phyloP scores from a whole-genome alignment of 1,140 invertebrate species.

The Sitophilus oryzae region DNA sequence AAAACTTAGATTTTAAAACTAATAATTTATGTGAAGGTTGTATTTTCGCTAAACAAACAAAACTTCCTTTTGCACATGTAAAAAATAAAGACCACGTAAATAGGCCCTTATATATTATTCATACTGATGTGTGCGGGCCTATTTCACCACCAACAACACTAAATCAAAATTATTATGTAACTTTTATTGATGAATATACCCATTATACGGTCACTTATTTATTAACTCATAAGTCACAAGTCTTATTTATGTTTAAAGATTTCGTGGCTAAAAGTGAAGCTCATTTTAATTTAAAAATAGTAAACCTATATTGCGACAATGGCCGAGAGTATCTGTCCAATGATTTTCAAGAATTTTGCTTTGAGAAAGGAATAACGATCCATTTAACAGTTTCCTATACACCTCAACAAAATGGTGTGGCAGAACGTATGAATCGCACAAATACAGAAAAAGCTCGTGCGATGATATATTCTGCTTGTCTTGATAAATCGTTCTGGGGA shows the following conservation, averaged over 20 bases:
- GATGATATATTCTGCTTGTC: conserved; percentile 39
- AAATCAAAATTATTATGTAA: conserved; percentile 40
- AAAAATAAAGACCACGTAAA: conserved; percentile 40
- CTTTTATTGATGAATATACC: conserved; percentile 40
- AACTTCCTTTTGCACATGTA: conserved; percentile 39
- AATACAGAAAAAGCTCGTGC: conserved; percentile 44
- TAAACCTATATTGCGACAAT: conserved; percentile 16
- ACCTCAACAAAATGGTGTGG: conserved; percentile 49
- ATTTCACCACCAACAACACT: conserved; percentile 40
- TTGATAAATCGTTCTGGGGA: conserved; percentile 41
- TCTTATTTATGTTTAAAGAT: conserved; percentile 40
- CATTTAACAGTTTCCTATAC: conserved; percentile 45
- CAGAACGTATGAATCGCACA: conserved; percentile 47
- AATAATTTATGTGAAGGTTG: conserved; percentile 44
- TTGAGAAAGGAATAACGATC: conserved; percentile 45
- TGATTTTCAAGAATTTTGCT: conserved; percentile 43
- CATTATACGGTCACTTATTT: conserved; percentile 39
- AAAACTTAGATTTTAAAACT: conserved; percentile 29
- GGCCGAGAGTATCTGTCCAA: conserved; percentile 42
- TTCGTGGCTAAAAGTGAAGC: conserved; percentile 10
- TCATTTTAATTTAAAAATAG: conserved; percentile 13
- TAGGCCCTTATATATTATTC: conserved; percentile 41
- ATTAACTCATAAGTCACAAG: conserved; percentile 39
- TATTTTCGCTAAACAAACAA: conserved; percentile 45
- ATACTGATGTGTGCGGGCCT: conserved; percentile 46